Base-by-base conservation (phyloP, 2,113 vertebrate species). In the Microcebus lehilahytsara region DNA sequence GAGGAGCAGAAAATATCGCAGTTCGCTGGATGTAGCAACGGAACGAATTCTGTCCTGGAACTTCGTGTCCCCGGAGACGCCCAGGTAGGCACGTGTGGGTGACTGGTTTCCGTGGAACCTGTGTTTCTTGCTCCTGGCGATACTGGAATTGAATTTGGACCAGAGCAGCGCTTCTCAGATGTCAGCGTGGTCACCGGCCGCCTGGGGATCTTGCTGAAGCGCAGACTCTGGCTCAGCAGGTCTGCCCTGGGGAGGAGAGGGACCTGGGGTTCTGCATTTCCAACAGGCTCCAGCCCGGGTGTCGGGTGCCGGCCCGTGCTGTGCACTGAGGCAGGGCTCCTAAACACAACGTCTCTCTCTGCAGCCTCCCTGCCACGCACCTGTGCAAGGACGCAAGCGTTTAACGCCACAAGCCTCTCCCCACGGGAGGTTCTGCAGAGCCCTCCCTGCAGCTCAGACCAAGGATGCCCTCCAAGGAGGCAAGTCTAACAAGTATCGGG, bases 51-150 rank as follows among this genome's bases (percentile, higher is more conserved):
- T 19, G 75, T 22, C 49, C 1, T 8, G 13, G 0, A 4, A 9
- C 19, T 20, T 40, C 1, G 32, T 3, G 46, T 2, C 58, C 27
- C 0, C 0, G 19, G 13, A 1, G 0, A 9, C 2, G 1, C 6
- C 46, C 3, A 4, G 1, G 14, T 1, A 2, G 0, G 3, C 62
- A 64, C 12, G 4, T 30, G 25, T 0, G n/a, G 51, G 46, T 6
- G 1, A 8, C 60, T 6, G 58, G 37, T 6, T 27, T 49, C 85
- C 40, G 3, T 2, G 51, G 0, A 7, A 49, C 49, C 11, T 1
- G 51, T 13, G 16, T 25, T 20, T 49, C 49, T 16, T 0, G 16
- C 6, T 12, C 42, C 12, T 1, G 34, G 9, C 8, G 0, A 7
- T 11, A 1, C 5, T 17, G 27, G 5, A 1, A 0, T 27, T 2